Evolutionary conservation across 2,888 invertebrate species (phyloP).

Genomic region (Serrognathus titanus): DNA sequence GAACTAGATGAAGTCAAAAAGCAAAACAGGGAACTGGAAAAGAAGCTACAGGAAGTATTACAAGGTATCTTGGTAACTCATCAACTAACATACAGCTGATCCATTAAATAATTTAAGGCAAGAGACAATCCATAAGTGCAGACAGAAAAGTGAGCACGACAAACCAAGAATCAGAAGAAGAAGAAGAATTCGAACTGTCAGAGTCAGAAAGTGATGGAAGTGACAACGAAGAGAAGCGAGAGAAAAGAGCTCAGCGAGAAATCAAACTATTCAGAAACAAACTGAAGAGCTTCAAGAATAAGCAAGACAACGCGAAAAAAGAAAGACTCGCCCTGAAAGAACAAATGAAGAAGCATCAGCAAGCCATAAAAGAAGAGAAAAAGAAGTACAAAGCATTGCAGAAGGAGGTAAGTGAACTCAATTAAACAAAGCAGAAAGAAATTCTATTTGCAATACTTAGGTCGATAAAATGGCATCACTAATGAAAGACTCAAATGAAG

Average conservation of each 20-base stretch:
- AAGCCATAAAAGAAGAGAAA: constrained; percentile 73
- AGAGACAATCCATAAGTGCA: constrained; percentile 33
- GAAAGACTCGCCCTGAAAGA: constrained; percentile 76
- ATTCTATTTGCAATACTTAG: constrained; percentile 40
- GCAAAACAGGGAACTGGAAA: constrained; percentile 73
- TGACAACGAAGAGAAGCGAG: constrained; percentile 62
- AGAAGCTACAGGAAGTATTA: constrained; percentile 67
- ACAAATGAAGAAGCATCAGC: constrained; percentile 77
- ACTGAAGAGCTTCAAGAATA: constrained; percentile 57
- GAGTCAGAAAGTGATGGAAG: constrained; percentile 62
- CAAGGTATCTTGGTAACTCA: constrained; percentile 31
- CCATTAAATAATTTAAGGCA: constrained; percentile 29
- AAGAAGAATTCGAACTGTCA: constrained; percentile 60
- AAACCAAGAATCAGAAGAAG: constrained; percentile 53
- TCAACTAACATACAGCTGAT: neutral
- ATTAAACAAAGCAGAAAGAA: too few species aligned
- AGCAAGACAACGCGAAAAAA: constrained; percentile 68
- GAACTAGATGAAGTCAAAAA: constrained; percentile 79
- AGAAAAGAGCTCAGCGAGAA: constrained; percentile 61
- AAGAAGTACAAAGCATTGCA: constrained; percentile 79
- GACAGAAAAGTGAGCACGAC: constrained; percentile 52
- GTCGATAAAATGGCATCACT: constrained; percentile 88
- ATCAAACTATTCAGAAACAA: constrained; percentile 62
- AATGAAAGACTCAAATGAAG: constrained; percentile 75
- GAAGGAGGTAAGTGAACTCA: constrained; percentile 63